phyloP scores from a whole-genome alignment of 2,888 invertebrate genomes.

The Oscheius myriophilus region DNA sequence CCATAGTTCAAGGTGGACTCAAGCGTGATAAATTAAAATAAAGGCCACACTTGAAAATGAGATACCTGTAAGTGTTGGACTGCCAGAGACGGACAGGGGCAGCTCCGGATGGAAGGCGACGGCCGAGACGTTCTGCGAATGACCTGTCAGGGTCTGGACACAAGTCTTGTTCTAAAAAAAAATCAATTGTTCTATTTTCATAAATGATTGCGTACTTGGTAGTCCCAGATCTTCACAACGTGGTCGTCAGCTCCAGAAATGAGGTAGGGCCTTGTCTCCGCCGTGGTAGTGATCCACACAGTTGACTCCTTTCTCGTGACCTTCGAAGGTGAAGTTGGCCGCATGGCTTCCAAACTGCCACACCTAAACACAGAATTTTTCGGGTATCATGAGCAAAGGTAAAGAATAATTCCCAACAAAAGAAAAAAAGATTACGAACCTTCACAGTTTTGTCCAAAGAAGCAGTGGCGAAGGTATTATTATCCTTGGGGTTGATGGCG shows the following conservation, averaged over 20 bases:
- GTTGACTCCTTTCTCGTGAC: conserved; percentile 94
- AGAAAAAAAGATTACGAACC: conserved; percentile 70
- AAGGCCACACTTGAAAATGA: too few species aligned
- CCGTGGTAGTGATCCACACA: conserved; percentile 99
- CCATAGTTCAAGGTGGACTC: conserved; percentile 98
- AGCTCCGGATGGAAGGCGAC: conserved; percentile 98
- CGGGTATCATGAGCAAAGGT: background rate
- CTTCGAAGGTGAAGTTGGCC: conserved; percentile 96
- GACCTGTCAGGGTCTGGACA: conserved; percentile 87
- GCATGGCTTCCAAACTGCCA: conserved; percentile 98
- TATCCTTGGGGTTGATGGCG: conserved; percentile 98
- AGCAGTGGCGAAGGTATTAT: conserved; percentile 99
- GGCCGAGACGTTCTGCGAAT: conserved; percentile 88
- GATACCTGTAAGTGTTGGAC: conserved; percentile 87
- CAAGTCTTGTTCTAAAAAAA: conserved; percentile 54
- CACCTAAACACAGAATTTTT: conserved; percentile 71
- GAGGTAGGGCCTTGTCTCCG: conserved; percentile 96
- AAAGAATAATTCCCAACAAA: background rate
- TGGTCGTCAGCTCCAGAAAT: conserved; percentile 98
- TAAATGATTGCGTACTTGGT: conserved; percentile 77
- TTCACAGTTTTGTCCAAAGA: conserved; percentile 96
- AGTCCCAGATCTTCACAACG: conserved; percentile 98
- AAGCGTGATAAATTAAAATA: background rate
- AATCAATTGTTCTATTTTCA: background rate
- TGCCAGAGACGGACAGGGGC: conserved; percentile 97